A percentile compares a stretch with the other conserved stretches of the same genome.
Conservation (phyloP, 2,888 invertebrate genomes). For the Notodonta ziczac region DNA sequence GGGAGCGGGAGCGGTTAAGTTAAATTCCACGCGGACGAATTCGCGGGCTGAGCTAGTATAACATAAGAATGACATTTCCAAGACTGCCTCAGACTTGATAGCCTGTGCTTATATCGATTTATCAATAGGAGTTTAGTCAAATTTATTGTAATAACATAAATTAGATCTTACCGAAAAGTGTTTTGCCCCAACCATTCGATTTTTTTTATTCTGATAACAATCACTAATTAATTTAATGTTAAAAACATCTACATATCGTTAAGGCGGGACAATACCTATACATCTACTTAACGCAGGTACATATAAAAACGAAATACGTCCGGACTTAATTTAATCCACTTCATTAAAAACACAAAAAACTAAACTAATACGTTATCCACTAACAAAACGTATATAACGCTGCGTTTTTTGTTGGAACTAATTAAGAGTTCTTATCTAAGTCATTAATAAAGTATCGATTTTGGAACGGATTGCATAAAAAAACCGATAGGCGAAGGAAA, state of each 20-base stretch:
- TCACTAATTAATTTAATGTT: constrained; percentile 1
- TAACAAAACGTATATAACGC: not conserved
- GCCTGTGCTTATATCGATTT: no score
- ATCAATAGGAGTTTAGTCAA: no score
- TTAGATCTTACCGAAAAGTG: no score
- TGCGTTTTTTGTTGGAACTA: constrained; percentile 10
- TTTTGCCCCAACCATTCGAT: not conserved
- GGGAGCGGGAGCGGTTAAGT: no score
- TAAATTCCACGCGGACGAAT: no score
- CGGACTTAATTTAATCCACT: constrained; percentile 5
- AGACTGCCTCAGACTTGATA: no score
- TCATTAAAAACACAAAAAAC: constrained; percentile 5
- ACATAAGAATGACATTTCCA: no score
- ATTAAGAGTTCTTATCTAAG: constrained; percentile 25
- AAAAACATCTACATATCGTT: not conserved
- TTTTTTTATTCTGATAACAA: not conserved
- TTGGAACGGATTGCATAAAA: constrained; percentile 23
- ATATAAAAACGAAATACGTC: not conserved
- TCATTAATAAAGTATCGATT: constrained; percentile 21
- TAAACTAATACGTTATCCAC: constrained; percentile 5
- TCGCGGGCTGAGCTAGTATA: no score
- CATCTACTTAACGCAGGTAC: not conserved
- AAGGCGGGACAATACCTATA: not conserved
- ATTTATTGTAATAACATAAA: no score
- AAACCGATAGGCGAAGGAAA: constrained; percentile 25